A percentile compares a stretch with the other conserved stretches of the same genome.
Conservation (phyloP, 2,797 vertebrate species). For the Meriones psammophilus region DNA sequence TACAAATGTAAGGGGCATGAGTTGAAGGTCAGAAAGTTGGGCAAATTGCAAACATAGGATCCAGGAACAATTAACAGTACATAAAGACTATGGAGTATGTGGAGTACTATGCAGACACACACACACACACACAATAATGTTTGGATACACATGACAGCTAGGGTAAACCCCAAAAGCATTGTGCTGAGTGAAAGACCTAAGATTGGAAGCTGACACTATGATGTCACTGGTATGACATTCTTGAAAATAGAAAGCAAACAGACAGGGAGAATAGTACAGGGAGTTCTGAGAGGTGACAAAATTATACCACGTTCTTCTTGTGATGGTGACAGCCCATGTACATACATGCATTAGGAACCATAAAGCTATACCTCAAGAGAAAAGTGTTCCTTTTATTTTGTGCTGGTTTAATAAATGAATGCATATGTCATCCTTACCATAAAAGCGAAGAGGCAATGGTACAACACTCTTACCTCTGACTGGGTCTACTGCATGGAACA, state of each 20-base stretch:
- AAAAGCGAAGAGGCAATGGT: not conserved
- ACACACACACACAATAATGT: not conserved
- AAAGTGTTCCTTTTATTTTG: not conserved
- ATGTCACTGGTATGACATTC: not conserved
- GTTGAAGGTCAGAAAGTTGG: not conserved
- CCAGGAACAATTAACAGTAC: fast-evolving
- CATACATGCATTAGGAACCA: not conserved
- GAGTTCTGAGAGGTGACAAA: not conserved
- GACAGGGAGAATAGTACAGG: not conserved
- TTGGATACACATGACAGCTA: fast-evolving
- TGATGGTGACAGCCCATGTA: no score
- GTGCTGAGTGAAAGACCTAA: not conserved
- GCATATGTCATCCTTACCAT: not conserved
- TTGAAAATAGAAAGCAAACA: not conserved
- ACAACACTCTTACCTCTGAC: fast-evolving
- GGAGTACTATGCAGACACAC: not conserved
- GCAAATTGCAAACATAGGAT: not conserved
- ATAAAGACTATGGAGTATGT: fast-evolving
- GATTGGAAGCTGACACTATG: not conserved
- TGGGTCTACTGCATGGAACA: not conserved
- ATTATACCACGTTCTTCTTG: not conserved
- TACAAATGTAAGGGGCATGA: not conserved
- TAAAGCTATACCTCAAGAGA: not conserved
- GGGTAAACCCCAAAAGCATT: not conserved
- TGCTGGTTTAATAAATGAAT: conserved; percentile 31